A percentile compares a stretch with the other conserved stretches of the same genome.
These are phyloP conservation scores for Ptychochromis oligacanthus DNA, from an alignment of 2,113 vertebrate species.

Conservation along the genomic window DNA sequence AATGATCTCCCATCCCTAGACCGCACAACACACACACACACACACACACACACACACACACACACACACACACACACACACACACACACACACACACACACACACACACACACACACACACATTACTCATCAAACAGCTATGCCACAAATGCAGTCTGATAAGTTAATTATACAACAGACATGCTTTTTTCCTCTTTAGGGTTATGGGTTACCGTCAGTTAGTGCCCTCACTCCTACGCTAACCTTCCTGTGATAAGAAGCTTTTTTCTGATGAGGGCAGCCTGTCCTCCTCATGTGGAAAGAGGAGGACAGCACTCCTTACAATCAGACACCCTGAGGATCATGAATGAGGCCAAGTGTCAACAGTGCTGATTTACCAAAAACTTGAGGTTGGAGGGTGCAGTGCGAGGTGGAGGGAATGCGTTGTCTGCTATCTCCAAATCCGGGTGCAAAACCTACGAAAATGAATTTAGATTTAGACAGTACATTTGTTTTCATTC, in stretches of 20 bases:
- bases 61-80: conserved; percentile 26
- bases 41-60: conserved; percentile 20
- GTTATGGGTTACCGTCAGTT: conserved; percentile 34
- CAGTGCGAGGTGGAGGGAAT: conserved; percentile 92
- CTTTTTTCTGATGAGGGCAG: conserved; percentile 9
- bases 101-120: conserved; percentile 35
- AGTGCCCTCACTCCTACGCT: background rate
- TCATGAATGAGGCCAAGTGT: background rate
- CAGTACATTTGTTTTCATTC: background rate
- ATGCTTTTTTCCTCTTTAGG: conserved; percentile 3
- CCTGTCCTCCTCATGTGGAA: background rate
- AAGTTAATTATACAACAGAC: conserved; percentile 24
- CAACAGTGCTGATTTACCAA: conserved; percentile 85
- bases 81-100: background rate
- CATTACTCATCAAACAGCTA: conserved; percentile 43
- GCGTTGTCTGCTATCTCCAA: conserved; percentile 97
- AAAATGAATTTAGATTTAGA: conserved; percentile 16
- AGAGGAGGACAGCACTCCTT: conserved; percentile 13
- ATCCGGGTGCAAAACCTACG: conserved; percentile 95
- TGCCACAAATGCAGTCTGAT: conserved; percentile 40
- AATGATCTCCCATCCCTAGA: too few relatives aligned
- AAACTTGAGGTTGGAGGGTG: conserved; percentile 92
- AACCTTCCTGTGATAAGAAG: conserved; percentile 29
- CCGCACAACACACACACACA: conserved; percentile 19
- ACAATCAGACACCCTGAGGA: background rate